These are phyloP conservation scores for Zalophus californianus DNA, from an alignment of 2,797 vertebrate species.

Conservation along the genomic window DNA sequence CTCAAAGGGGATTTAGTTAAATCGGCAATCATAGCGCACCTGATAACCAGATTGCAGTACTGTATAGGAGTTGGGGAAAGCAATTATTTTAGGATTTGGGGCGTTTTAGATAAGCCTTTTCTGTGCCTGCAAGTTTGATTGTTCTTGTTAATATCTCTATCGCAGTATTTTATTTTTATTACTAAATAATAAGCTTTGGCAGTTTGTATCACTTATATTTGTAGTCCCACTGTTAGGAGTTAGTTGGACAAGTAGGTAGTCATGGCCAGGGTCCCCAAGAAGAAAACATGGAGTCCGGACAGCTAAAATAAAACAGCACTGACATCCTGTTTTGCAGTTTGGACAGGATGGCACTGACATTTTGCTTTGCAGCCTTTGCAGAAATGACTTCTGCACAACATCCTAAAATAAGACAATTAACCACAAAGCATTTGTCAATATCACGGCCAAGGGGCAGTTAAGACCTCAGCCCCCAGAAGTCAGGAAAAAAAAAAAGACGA, in stretches of 20 bases:
- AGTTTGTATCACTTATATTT: background rate
- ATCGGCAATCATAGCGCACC: background rate
- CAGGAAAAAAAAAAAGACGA: background rate
- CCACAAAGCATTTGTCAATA: background rate
- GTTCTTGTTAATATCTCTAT: background rate
- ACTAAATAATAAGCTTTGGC: background rate
- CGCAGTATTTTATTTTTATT: background rate
- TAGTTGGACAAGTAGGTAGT: background rate
- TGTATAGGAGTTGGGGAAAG: background rate
- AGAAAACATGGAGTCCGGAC: background rate
- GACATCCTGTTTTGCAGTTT: background rate
- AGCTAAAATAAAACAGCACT: background rate
- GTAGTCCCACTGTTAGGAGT: background rate
- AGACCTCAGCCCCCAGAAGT: background rate
- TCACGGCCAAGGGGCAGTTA: background rate
- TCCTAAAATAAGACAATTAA: background rate
- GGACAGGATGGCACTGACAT: background rate
- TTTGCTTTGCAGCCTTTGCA: background rate
- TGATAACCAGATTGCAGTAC: background rate
- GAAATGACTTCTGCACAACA: background rate
- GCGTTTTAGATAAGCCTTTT: background rate
- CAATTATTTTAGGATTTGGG: background rate
- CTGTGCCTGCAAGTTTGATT: background rate
- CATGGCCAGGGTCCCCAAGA: too few species aligned
- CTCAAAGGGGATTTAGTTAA: background rate